Evolutionary conservation across 1,140 invertebrate species (phyloP).

Genomic region (Marisa cornuarietis): DNA sequence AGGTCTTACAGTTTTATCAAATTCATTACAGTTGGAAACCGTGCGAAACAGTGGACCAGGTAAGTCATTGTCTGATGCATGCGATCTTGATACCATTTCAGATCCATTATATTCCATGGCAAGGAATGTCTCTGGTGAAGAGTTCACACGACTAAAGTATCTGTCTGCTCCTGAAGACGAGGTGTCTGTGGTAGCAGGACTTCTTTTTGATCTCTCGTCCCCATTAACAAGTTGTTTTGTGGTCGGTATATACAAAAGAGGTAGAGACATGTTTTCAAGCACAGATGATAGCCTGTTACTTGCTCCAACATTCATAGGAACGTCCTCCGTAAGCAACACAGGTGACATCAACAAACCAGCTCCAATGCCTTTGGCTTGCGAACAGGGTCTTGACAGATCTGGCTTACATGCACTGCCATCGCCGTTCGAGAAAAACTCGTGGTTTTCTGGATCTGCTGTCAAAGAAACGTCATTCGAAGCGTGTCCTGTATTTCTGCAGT

Average conservation of each 20-base stretch:
- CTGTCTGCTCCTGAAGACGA: background rate
- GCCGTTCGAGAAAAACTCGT: background rate
- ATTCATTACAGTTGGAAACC: conserved; percentile 24
- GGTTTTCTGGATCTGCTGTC: conserved; percentile 1
- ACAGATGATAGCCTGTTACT: conserved; percentile 55
- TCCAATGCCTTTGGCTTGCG: conserved; percentile 27
- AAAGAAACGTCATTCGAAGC: background rate
- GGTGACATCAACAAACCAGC: conserved; percentile 52
- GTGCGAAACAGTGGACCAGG: conserved; percentile 26
- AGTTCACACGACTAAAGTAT: conserved; percentile 13
- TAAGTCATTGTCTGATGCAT: conserved; percentile 19
- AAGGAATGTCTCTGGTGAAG: conserved; percentile 12
- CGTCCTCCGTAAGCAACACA: conserved; percentile 50
- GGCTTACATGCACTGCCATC: background rate
- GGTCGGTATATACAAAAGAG: conserved; percentile 58
- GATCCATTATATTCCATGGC: background rate
- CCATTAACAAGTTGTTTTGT: conserved; percentile 55
- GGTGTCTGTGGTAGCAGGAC: background rate
- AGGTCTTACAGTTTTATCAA: conserved; percentile 37
- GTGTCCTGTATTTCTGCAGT: conserved; percentile 3
- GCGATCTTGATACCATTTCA: conserved; percentile 15
- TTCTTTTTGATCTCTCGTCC: conserved; percentile 21
- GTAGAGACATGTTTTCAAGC: conserved; percentile 55
- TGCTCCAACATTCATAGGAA: conserved; percentile 47
- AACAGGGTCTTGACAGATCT: conserved; percentile 8